Evolutionary conservation across 1,140 invertebrate species (phyloP).

Genomic region (Gonioctena quinquepunctata): DNA sequence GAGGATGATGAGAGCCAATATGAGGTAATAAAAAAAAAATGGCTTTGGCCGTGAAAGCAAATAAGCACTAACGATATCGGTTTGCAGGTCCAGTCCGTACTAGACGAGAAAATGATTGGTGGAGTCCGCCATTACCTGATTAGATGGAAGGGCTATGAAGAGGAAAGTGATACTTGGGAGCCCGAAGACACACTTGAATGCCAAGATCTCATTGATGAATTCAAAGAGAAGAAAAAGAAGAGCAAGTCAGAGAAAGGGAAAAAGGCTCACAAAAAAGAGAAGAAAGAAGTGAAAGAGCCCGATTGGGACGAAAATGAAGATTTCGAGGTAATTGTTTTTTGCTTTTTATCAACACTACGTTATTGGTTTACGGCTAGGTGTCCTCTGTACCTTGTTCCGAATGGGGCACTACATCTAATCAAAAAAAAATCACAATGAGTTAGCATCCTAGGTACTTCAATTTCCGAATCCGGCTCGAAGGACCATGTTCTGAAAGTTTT

Average conservation of each 20-base stretch:
- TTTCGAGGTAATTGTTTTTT: constrained; percentile 70
- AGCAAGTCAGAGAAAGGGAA: constrained; percentile 18
- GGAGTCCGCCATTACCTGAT: constrained; percentile 75
- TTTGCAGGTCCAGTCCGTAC: constrained; percentile 69
- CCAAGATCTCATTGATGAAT: constrained; percentile 68
- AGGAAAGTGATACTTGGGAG: constrained; percentile 79
- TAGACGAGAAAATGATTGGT: constrained; percentile 69
- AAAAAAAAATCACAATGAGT: no score
- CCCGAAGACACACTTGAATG: constrained; percentile 75
- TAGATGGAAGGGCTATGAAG: constrained; percentile 80
- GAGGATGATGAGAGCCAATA: constrained; percentile 11
- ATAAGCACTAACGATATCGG: neutral
- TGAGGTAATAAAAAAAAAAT: constrained; percentile 18
- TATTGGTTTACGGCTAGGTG: no score
- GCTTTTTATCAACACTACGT: no score
- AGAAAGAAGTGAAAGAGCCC: constrained; percentile 40
- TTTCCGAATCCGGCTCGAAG: no score
- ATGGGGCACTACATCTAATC: no score
- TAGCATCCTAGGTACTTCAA: no score
- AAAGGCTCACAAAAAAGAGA: constrained; percentile 35
- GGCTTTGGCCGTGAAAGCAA: constrained; percentile 1
- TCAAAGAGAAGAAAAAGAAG: constrained; percentile 55
- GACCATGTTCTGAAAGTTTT: no score
- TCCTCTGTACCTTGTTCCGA: no score
- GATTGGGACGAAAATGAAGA: constrained; percentile 63